phyloP scores from a whole-genome alignment of 2,888 invertebrate genomes.

The Apamea epomidion region DNA sequence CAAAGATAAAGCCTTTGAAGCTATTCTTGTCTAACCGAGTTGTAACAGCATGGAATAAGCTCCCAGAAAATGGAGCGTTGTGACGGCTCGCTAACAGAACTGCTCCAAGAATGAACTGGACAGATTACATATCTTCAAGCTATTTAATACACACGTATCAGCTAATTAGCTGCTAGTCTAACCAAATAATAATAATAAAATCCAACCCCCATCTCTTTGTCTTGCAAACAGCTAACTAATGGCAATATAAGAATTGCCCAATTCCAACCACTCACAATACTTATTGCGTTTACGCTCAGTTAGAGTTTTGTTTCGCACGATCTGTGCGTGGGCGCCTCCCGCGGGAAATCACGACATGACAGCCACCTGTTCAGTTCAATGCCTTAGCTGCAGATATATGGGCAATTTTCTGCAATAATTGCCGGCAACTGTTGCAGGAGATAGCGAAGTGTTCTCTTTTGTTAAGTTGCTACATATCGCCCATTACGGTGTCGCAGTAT shows the following conservation, averaged over 20 bases:
- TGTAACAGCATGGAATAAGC: neutral
- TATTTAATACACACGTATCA: neutral
- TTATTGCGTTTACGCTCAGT: constrained; percentile 25
- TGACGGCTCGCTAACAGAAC: neutral
- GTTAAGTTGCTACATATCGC: neutral
- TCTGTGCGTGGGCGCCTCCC: constrained; percentile 62
- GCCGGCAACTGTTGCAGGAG: too few species aligned
- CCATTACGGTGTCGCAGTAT: neutral
- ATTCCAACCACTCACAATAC: neutral
- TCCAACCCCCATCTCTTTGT: neutral
- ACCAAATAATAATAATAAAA: constrained; percentile 3
- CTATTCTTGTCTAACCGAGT: neutral
- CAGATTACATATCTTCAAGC: too few species aligned
- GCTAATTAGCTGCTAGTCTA: neutral
- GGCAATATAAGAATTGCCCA: neutral
- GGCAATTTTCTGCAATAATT: too few species aligned
- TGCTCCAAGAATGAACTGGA: neutral
- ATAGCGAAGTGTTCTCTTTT: neutral
- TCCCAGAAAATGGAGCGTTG: neutral
- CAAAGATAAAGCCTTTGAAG: neutral
- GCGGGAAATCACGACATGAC: constrained; percentile 75
- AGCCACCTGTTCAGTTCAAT: constrained; percentile 55
- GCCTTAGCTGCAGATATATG: too few species aligned
- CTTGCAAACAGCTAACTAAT: constrained; percentile 9
- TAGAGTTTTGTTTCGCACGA: constrained; percentile 53